Evolutionary conservation across 2,888 invertebrate genomes (phyloP), one percentile per base, ranked within the genome.

Genomic region (Ophion ellenae): DNA sequence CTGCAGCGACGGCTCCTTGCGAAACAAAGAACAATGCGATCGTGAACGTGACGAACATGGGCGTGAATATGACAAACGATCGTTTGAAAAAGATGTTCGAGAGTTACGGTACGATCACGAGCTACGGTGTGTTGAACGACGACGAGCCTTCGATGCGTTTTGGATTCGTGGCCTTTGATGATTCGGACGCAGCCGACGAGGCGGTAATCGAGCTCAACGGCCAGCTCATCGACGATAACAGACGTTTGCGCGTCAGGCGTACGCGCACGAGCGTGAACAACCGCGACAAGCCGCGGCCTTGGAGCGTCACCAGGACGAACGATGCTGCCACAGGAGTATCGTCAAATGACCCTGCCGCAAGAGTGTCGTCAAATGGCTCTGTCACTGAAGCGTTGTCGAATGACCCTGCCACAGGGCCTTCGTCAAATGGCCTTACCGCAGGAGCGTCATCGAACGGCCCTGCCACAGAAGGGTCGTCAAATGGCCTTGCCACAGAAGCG

Each of bases 41-140:
- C 94, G 99, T 99, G 10, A 99, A 99, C 95, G 98, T 99, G 59
- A 99, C 99, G 95, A 99, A 99, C 95, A 99, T 99, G 94, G 98
- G 98, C 57, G 99, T 99, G 92, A 98, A 99, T 87, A 96, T 98
- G 91, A 97, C 97, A 88, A 98, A 99, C 94, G 98, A 98, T 82
- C 97, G 97, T 94, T 95, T 99, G 32, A 96, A 96, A 88, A 97
- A 97, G 5, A 97, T 99, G 96, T 99, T 99, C 94, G 97, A 98
- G 91, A 97, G 97, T 91, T 99, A 97, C 95, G 99, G 99, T 76
- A 24, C 24, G 24, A 24, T 24, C 24, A 2, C 24, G 24, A 24
- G 24, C 24, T 24, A 24, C 24, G 24, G 24, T 24, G 24, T 24
- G 24, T 24, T 24, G 24, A 24, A 24, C 24, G 24, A 24, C 24